Evolutionary conservation across 2,797 vertebrate genomes (phyloP), one percentile per base, ranked within the genome.

Genomic region (Sebastes aleutianus): DNA sequence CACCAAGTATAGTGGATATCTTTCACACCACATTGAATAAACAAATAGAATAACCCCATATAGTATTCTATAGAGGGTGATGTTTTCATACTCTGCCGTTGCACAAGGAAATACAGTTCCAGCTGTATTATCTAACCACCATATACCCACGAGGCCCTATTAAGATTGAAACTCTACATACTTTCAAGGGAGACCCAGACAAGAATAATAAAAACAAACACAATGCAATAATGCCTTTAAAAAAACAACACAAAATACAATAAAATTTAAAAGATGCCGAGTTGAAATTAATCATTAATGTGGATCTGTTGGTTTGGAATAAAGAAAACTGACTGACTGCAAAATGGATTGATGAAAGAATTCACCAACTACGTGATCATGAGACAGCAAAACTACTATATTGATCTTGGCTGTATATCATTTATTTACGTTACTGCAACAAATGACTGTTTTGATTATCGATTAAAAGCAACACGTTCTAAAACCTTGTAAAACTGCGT

Each of bases 21-120:
- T 87, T 80, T 85, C 83, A 81, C 74, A 73, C 34, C 74, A 63
- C 78, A 77, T 11, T 83, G 73, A 79, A 86, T 77, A 66, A 82
- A 88, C 71, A 79, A 78, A 83, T 27, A 34, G 70, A 58, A 62
- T 34, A 78, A 74, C 81, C 63, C 39, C 57, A 29, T 62, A 74
- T 13, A 47, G 70, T 43, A 56, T 54, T 75, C 50, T 64, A 67
- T 6, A 39, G 27, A 65, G 26, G n/a, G 4, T 78, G 58, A 85
- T 82, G 53, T 72, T 65, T 69, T 63, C 61, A 61, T 57, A 58
- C 7, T 39, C 47, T 1, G 9, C 29, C 58, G 29, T 2, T 13
- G 24, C 64, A 54, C 3, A 26, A 36, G 24, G 53, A 78, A 53
- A 72, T 12, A 8, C 34, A 54, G 34, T 57, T 53, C 53, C 8